A percentile compares a stretch with the other conserved stretches of the same genome.
phyloP scores from a whole-genome alignment of 2,888 invertebrate species.

The Zaprionus bogoriensis region DNA sequence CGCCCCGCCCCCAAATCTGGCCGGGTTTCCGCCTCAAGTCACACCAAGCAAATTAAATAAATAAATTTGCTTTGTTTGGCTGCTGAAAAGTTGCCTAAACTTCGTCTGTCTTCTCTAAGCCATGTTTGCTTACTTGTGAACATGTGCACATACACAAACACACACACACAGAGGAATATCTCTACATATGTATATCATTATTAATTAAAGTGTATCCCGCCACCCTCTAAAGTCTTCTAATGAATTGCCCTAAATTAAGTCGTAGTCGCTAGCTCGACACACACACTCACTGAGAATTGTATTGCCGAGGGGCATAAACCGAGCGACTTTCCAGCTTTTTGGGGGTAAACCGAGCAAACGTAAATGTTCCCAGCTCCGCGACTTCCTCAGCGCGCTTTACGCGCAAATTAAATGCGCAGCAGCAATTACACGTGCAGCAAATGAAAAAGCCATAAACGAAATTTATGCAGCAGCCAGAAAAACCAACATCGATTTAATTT shows the following conservation, averaged over 20 bases:
- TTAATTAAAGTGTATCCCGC: constrained; percentile 33
- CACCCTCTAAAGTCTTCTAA: not conserved
- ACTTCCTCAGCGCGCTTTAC: constrained; percentile 17
- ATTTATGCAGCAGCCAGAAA: not conserved
- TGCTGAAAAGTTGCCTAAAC: constrained; percentile 17
- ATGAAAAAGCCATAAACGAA: not conserved
- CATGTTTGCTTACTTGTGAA: not conserved
- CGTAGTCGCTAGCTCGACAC: not conserved
- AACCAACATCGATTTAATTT: not conserved
- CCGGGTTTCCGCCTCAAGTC: constrained; percentile 16
- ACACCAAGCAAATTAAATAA: constrained; percentile 43
- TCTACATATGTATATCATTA: constrained; percentile 19
- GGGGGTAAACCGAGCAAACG: constrained; percentile 2
- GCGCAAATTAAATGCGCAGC: constrained; percentile 45
- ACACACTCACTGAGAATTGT: not conserved
- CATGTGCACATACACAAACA: too few relatives aligned
- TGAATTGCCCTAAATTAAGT: constrained; percentile 22
- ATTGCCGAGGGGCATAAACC: constrained; percentile 12
- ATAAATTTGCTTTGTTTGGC: constrained; percentile 29
- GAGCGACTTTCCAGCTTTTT: constrained; percentile 10
- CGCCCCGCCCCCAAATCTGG: constrained; percentile 7
- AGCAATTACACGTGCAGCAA: constrained; percentile 50
- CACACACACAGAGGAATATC: not conserved
- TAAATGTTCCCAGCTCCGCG: constrained; percentile 21
- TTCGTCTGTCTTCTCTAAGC: not conserved